Conservation (phyloP, 2,797 vertebrate species). For the Gallinago solitaria region DNA sequence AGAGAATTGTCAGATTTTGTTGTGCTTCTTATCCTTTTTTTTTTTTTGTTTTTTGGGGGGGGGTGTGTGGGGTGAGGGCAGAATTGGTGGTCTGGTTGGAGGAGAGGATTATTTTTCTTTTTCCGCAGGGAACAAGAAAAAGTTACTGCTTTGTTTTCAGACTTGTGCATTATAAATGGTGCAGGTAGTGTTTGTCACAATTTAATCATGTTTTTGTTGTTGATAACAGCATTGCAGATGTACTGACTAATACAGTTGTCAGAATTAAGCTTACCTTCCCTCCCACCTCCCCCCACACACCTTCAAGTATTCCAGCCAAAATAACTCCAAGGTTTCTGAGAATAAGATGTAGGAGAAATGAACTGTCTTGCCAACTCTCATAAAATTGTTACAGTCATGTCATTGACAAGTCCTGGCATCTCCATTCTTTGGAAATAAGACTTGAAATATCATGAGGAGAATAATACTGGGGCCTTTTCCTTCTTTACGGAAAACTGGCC, state of each 20-base stretch:
- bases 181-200: neutral
- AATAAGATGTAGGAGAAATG: neutral
- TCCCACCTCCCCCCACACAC: neutral
- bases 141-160: neutral
- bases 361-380: neutral
- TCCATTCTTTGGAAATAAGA: conserved; percentile 1
- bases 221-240: neutral
- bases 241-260: neutral
- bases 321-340: neutral
- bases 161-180: neutral
- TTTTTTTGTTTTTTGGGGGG: too few relatives aligned
- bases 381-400: neutral
- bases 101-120: neutral
- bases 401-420: neutral
- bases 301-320: neutral
- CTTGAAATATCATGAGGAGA: neutral
- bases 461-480: neutral
- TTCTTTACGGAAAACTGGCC: neutral
- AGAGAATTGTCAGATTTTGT: neutral
- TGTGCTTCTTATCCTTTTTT: neutral
- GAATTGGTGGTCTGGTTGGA: too few relatives aligned
- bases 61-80: too few relatives aligned
- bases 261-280: neutral
- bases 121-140: neutral
- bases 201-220: neutral